A percentile compares a stretch with the other conserved stretches of the same genome.
These are phyloP conservation scores for Amphiduros pacificus DNA, from an alignment of 2,888 invertebrate genomes.

Conservation along the genomic window DNA sequence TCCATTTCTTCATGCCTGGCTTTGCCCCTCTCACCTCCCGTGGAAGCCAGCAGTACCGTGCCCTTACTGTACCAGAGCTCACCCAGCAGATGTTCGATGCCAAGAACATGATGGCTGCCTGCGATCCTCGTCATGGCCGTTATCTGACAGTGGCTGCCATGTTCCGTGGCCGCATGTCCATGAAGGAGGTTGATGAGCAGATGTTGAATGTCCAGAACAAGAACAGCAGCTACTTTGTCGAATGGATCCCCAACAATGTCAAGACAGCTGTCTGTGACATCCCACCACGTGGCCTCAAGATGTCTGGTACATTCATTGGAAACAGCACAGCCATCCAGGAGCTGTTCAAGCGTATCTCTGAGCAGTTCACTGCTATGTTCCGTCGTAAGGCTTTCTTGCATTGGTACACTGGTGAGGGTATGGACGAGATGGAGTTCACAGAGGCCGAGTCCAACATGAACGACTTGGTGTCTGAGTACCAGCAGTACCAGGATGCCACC, in stretches of 20 bases:
- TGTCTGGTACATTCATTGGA: slow-evolving; percentile 7
- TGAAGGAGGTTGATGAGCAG: slow-evolving; percentile 42
- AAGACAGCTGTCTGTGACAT: slow-evolving; percentile 14
- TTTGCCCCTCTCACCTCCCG: slow-evolving; percentile 8
- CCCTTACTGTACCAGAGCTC: slow-evolving; percentile 11
- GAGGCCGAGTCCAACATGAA: slow-evolving; percentile 13
- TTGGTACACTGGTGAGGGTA: slow-evolving; percentile 15
- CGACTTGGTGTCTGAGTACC: slow-evolving; percentile 13
- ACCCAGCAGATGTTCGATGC: slow-evolving; percentile 15
- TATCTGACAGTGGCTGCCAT: slow-evolving; percentile 15
- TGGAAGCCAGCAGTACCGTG: slow-evolving; percentile 11
- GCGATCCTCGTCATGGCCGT: slow-evolving; percentile 10
- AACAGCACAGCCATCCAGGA: slow-evolving; percentile 13
- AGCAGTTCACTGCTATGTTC: slow-evolving; percentile 17
- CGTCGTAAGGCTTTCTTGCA: slow-evolving; percentile 8
- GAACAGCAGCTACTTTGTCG: slow-evolving; percentile 15
- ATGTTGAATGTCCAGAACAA: slow-evolving; percentile 13
- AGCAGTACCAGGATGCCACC: slow-evolving; percentile 15
- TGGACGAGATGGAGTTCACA: slow-evolving; percentile 15
- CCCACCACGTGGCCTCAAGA: slow-evolving; percentile 10
- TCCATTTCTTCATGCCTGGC: slow-evolving; percentile 14
- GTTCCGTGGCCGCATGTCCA: slow-evolving; percentile 45
- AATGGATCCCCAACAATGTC: slow-evolving; percentile 15
- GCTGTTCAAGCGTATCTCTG: slow-evolving; percentile 14
- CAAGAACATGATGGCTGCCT: slow-evolving; percentile 14